Evolutionary conservation across 2,113 vertebrate genomes (phyloP).

Genomic region (Myotis lucifugus): DNA sequence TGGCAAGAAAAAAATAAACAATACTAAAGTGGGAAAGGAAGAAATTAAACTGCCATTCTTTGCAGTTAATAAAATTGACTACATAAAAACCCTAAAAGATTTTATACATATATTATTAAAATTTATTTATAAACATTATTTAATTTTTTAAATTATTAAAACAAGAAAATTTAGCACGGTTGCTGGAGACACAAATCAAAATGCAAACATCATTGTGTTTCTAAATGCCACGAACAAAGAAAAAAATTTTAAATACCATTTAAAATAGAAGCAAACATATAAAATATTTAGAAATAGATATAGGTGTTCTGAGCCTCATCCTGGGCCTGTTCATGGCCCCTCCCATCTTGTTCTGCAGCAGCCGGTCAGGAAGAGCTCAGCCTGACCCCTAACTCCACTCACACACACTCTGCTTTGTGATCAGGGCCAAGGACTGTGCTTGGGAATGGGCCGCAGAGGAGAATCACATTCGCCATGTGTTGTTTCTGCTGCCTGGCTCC

Average conservation of each 20-base stretch:
- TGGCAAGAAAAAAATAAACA: background rate
- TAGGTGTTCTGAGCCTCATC: background rate
- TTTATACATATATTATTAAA: background rate
- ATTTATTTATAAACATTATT: background rate
- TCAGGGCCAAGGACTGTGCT: background rate
- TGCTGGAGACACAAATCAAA: conserved; percentile 23
- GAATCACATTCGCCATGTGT: background rate
- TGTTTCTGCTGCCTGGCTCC: background rate
- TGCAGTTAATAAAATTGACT: background rate
- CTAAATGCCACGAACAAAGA: conserved; percentile 10
- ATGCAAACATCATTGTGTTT: conserved; percentile 1
- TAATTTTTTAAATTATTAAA: conserved; percentile 27
- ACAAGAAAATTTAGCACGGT: conserved; percentile 27
- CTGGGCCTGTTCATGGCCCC: background rate
- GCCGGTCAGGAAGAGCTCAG: background rate
- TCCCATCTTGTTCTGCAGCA: background rate
- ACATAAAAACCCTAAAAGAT: background rate
- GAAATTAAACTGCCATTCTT: background rate
- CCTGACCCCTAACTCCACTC: background rate
- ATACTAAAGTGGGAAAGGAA: background rate
- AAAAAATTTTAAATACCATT: background rate
- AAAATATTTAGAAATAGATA: conserved; percentile 13
- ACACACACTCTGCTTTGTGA: background rate
- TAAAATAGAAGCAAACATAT: background rate
- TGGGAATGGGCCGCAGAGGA: background rate